phyloP scores from a whole-genome alignment of 2,888 invertebrate genomes.

The Bhutanitis thaidina region DNA sequence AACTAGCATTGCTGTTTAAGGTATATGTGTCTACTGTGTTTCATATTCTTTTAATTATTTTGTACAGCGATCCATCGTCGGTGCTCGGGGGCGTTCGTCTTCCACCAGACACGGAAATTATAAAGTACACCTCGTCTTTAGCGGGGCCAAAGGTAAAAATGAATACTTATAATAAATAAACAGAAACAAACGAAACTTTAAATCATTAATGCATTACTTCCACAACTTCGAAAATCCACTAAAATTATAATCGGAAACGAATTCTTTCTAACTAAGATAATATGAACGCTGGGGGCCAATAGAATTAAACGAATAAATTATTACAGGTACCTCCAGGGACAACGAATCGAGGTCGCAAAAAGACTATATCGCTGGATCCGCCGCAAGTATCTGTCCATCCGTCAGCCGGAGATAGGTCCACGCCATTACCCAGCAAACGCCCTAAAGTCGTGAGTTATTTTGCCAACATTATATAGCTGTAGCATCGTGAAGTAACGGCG shows the following conservation, averaged over 20 bases:
- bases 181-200: too few species aligned
- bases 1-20: background rate
- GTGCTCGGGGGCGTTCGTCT: conserved; percentile 90
- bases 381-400: conserved; percentile 74
- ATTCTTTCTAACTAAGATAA: too few species aligned
- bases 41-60: background rate
- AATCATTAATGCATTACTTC: too few species aligned
- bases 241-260: too few species aligned
- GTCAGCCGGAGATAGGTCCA: conserved; percentile 43
- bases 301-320: too few species aligned
- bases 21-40: background rate
- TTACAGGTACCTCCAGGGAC: conserved; percentile 86
- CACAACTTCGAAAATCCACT: too few species aligned
- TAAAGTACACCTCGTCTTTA: conserved; percentile 93
- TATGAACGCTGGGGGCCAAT: too few species aligned
- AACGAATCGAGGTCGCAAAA: conserved; percentile 91
- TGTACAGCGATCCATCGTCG: conserved; percentile 86
- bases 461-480: too few species aligned
- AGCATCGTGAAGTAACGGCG: too few species aligned
- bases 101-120: conserved; percentile 94
- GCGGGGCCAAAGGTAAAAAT: conserved; percentile 86
- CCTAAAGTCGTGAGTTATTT: conserved; percentile 69
- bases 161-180: too few species aligned
- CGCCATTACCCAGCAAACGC: conserved; percentile 59
- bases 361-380: conserved; percentile 92